Conservation (phyloP, 2,797 vertebrate species). For the Anolis apletophallus region DNA sequence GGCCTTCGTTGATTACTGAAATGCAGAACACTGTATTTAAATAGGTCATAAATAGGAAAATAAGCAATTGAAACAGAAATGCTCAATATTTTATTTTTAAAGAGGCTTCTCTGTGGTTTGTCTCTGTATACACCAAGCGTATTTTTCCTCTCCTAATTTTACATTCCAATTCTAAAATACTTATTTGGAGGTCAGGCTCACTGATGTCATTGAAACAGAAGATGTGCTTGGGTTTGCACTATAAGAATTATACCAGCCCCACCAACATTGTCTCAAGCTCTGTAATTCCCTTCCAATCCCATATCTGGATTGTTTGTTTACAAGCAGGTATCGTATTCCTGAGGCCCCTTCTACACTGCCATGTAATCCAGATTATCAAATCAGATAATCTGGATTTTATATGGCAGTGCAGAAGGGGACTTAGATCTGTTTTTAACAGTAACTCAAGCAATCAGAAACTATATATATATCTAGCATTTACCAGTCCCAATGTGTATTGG, state of each 20-base stretch:
- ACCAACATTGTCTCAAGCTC: neutral
- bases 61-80: conserved; percentile 1
- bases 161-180: neutral
- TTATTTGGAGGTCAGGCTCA: neutral
- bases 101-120: neutral
- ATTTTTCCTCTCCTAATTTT: neutral
- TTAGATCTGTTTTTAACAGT: too few relatives aligned
- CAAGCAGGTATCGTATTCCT: too few relatives aligned
- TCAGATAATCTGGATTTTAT: too few relatives aligned
- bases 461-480: too few relatives aligned
- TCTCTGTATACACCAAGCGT: neutral
- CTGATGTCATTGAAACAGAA: neutral
- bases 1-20: conserved; percentile 29
- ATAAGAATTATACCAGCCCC: neutral
- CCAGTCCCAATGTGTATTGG: too few relatives aligned
- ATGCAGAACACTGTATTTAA: conserved; percentile 4
- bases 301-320: too few relatives aligned
- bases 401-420: too few relatives aligned
- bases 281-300: neutral
- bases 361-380: too few relatives aligned
- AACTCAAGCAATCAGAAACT: too few relatives aligned
- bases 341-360: too few relatives aligned
- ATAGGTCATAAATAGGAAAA: conserved; percentile 16
- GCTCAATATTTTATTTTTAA: neutral
- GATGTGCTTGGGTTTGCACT: neutral